phyloP scores from a whole-genome alignment of 2,888 invertebrate species.

The Acanthosoma haemorrhoidale region DNA sequence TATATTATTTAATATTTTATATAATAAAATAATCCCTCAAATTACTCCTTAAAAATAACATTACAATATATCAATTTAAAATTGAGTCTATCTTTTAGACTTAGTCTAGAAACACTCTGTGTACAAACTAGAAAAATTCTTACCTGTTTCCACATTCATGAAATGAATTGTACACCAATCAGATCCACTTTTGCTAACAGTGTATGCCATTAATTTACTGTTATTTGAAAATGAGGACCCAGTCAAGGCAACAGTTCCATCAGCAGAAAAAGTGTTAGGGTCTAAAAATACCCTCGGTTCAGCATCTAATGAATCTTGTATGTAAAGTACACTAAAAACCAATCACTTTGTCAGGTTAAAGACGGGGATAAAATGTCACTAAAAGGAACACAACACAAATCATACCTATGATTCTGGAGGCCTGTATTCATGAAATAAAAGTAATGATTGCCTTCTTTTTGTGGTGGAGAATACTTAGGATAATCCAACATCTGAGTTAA shows the following conservation, averaged over 20 bases:
- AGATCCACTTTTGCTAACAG: constrained; percentile 85
- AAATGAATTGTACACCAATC: constrained; percentile 93
- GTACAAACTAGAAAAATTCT: too few relatives aligned
- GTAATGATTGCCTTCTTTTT: constrained; percentile 74
- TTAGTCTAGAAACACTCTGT: too few relatives aligned
- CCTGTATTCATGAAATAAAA: constrained; percentile 92
- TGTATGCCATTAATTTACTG: constrained; percentile 84
- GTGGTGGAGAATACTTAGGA: constrained; percentile 89
- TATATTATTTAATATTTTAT: too few relatives aligned
- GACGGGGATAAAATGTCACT: constrained; percentile 53
- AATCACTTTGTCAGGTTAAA: not conserved
- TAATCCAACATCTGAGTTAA: constrained; percentile 92
- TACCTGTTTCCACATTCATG: constrained; percentile 67
- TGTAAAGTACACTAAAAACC: constrained; percentile 73
- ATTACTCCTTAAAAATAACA: too few relatives aligned
- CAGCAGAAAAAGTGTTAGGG: constrained; percentile 84
- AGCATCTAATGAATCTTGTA: constrained; percentile 70
- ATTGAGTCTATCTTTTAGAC: too few relatives aligned
- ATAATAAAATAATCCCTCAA: too few relatives aligned
- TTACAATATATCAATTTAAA: too few relatives aligned
- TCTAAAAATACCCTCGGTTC: constrained; percentile 87
- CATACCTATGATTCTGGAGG: constrained; percentile 89
- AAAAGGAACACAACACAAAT: constrained; percentile 51
- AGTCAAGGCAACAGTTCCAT: constrained; percentile 80
- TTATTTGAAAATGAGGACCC: constrained; percentile 80